Evolutionary conservation across 2,797 vertebrate species (phyloP).

Genomic region (Triplophysa yarkandensis): DNA sequence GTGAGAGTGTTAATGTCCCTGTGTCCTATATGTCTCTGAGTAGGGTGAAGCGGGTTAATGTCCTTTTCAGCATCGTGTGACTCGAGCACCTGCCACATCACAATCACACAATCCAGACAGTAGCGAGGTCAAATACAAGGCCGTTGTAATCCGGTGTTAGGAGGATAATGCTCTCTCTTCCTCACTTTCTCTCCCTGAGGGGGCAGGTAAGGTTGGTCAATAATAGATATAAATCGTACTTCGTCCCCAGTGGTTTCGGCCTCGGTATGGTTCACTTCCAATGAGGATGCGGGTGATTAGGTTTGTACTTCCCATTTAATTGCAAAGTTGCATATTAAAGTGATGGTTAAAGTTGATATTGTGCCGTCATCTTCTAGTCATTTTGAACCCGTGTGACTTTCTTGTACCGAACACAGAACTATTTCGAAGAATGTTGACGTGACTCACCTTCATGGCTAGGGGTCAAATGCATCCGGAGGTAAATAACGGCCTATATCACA

Average conservation of each 20-base stretch:
- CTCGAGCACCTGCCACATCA: constrained; percentile 32
- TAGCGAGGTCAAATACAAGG: constrained; percentile 35
- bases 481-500: not conserved
- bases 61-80: constrained; percentile 16
- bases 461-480: not conserved
- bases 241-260: constrained; percentile 1
- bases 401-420: no score
- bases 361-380: no score
- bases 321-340: not conserved
- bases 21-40: constrained; percentile 25
- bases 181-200: not conserved
- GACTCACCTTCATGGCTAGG: not conserved
- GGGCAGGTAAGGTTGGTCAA: constrained; percentile 7
- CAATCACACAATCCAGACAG: constrained; percentile 33
- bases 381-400: no score
- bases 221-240: constrained; percentile 36
- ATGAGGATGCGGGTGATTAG: not conserved
- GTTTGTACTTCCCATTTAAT: constrained; percentile 7
- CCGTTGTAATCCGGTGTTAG: constrained; percentile 23
- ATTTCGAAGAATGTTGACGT: no score
- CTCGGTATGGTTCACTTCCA: constrained; percentile 12
- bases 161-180: constrained; percentile 31
- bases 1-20: constrained; percentile 37
- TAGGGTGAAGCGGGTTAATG: constrained; percentile 39
- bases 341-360: no score